phyloP scores from a whole-genome alignment of 1,140 invertebrate species.

The Trichonephila clavata region DNA sequence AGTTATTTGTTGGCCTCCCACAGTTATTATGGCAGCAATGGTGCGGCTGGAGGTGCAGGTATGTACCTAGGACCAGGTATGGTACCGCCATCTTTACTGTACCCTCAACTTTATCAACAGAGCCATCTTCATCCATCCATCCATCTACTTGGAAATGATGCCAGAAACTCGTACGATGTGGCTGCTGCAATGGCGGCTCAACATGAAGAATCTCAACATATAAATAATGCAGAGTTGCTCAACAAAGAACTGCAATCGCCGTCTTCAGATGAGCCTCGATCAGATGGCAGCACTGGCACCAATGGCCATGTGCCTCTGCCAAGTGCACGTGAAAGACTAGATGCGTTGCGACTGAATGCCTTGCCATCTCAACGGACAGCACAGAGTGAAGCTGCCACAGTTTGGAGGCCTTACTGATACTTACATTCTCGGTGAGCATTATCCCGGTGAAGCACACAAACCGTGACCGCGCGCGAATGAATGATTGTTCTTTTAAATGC shows the following conservation, averaged over 20 bases:
- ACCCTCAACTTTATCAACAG: slow-evolving; percentile 89
- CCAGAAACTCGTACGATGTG: slow-evolving; percentile 45
- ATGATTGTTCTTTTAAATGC: neutral
- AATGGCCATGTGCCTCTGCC: slow-evolving; percentile 38
- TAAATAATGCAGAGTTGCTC: slow-evolving; percentile 26
- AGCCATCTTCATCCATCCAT: slow-evolving; percentile 86
- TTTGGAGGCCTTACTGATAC: slow-evolving; percentile 73
- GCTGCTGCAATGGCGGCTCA: neutral
- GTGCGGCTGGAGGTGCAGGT: slow-evolving; percentile 79
- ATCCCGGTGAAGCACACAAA: neutral
- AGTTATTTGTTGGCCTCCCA: slow-evolving; percentile 77
- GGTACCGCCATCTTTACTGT: slow-evolving; percentile 86
- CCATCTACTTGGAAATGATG: slow-evolving; percentile 82
- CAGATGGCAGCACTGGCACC: slow-evolving; percentile 13
- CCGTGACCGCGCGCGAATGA: too few relatives aligned
- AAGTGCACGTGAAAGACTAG: slow-evolving; percentile 25
- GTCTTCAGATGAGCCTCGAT: slow-evolving; percentile 48
- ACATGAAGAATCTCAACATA: slow-evolving; percentile 9
- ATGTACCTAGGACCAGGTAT: slow-evolving; percentile 78
- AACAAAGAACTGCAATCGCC: slow-evolving; percentile 63
- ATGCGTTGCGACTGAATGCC: slow-evolving; percentile 28
- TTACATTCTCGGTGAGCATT: neutral
- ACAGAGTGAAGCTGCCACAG: slow-evolving; percentile 59
- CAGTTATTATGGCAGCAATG: slow-evolving; percentile 69
- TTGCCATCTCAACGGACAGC: slow-evolving; percentile 61